phyloP scores from a whole-genome alignment of 2,888 invertebrate species.

The Drosophila aldrichi region DNA sequence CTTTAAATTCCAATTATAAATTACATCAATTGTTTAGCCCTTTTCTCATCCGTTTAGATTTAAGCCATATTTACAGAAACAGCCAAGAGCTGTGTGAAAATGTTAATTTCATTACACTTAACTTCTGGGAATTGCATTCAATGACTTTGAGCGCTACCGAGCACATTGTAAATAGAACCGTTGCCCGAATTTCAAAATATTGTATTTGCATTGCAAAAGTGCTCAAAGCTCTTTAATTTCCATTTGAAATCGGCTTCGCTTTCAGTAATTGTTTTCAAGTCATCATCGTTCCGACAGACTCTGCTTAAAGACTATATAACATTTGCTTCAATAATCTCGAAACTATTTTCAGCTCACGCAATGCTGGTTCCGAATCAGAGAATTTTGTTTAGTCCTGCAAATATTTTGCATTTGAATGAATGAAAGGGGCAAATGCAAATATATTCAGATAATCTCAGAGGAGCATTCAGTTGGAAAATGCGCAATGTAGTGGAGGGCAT shows the following conservation, averaged over 20 bases:
- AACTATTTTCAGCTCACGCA: conserved; percentile 19
- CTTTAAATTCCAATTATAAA: not conserved
- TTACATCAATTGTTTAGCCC: not conserved
- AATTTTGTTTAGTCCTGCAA: conserved; percentile 21
- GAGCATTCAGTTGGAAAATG: conserved; percentile 43
- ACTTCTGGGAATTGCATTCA: not conserved
- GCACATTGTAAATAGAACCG: not conserved
- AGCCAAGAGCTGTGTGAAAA: not conserved
- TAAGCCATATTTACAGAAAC: not conserved
- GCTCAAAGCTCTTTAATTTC: not conserved
- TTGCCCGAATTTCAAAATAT: not conserved
- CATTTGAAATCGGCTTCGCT: not conserved
- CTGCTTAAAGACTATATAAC: conserved; percentile 4
- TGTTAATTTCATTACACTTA: not conserved
- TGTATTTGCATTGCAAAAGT: not conserved
- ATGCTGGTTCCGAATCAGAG: conserved; percentile 3
- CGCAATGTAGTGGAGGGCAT: conserved; percentile 4
- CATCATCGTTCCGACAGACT: not conserved
- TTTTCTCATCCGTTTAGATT: not conserved
- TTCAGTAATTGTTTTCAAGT: not conserved
- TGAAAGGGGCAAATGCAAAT: conserved; percentile 45
- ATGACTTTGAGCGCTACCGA: not conserved
- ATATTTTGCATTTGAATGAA: conserved; percentile 37
- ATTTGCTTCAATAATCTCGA: conserved; percentile 23
- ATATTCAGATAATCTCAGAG: conserved; percentile 14